Evolutionary conservation across 2,888 invertebrate genomes (phyloP).

Genomic region (Pteria penguin): DNA sequence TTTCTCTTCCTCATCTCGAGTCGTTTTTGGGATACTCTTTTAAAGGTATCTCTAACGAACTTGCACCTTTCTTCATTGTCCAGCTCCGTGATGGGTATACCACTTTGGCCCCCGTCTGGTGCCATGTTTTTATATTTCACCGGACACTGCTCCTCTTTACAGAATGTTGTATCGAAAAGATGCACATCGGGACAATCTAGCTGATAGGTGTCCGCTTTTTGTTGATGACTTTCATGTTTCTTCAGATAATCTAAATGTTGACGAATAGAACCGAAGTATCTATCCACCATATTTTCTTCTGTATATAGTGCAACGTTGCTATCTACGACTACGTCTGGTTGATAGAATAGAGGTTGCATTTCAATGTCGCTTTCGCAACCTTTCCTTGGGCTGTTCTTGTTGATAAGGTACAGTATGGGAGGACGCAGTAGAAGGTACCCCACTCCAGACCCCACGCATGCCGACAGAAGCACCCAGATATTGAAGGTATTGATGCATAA

Average conservation of each 20-base stretch:
- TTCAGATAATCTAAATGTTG: neutral
- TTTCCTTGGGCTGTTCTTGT: neutral
- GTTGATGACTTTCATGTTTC: neutral
- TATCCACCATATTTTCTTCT: neutral
- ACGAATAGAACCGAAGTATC: neutral
- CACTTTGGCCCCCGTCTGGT: neutral
- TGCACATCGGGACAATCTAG: neutral
- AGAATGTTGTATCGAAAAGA: neutral
- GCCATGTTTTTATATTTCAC: neutral
- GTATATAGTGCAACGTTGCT: neutral
- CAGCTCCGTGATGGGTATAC: constrained; percentile 1
- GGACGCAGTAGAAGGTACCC: constrained; percentile 15
- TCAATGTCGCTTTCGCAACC: neutral
- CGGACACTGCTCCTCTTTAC: neutral
- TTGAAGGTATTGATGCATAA: constrained; percentile 6
- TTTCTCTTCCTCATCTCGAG: neutral
- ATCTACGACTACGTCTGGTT: neutral
- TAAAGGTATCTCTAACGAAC: constrained; percentile 15
- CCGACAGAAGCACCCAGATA: constrained; percentile 7
- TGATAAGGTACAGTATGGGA: neutral
- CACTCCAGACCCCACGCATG: neutral
- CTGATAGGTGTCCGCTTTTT: neutral
- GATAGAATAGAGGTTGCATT: neutral
- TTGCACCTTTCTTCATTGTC: constrained; percentile 15
- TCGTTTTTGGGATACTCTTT: neutral